Evolutionary conservation across 2,797 vertebrate genomes (phyloP), one percentile per base, ranked within the genome.

Genomic region (Neosilurus mollespiculum): DNA sequence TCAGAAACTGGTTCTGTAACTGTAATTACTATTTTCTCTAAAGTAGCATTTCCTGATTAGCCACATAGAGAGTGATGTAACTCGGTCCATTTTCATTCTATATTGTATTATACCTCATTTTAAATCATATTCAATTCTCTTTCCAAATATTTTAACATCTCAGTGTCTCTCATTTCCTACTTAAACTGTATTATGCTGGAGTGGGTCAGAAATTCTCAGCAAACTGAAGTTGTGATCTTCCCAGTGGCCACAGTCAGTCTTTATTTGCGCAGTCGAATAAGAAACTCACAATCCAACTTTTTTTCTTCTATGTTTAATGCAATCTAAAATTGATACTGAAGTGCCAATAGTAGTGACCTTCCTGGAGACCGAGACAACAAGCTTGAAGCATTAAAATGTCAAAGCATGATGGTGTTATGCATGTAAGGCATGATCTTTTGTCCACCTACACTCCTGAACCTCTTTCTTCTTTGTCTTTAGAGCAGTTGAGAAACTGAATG

Each of bases 401-500:
- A 4, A 49, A n/a, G 10, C 20, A n/a, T 56, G 14, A 56, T 54
- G n/a, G 16, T 18, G 16, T 37, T 71, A 1, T 15, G 14, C n/a
- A 24, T 9, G 26, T 54, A 56, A 73, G 24, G 2, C 22, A 24
- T 26, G 8, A 53, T 43, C 4, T 37, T 16, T 1, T 56, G 9
- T 56, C 18, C 30, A 11, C 49, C 0, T 4, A 26, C 22, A 15
- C 66, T 8, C 62, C 72, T 2, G 24, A 58, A 20, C 56, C 12
- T 56, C 12, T 20, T n/a, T 83, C 58, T 34, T 34, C 30, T n/a
- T 20, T 67, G 22, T 53, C 20, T 78, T 69, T 87, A 99, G 98
- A 94, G 97, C 98, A n/a, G 94, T 99, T 93, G 98, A 99, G 91
- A 99, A 99, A 92, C 93, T 99, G 84, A 99, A 99, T 0, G 97